These are phyloP conservation scores for Metridium senile DNA, from an alignment of 92 coral and sea anemone species.

Conservation along the genomic window DNA sequence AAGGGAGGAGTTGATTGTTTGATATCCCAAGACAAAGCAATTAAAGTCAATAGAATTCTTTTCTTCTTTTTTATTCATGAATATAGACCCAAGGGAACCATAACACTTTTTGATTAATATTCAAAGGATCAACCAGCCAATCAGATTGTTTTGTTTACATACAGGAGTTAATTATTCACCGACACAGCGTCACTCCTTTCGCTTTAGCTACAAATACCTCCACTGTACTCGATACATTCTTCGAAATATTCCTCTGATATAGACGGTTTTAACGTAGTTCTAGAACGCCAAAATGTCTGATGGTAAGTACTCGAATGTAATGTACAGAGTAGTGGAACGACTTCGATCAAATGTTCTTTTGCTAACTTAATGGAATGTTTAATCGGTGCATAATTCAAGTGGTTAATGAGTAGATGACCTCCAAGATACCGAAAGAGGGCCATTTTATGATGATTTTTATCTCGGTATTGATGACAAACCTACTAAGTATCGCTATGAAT, in stretches of 20 bases:
- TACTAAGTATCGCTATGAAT: background rate
- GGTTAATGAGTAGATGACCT: background rate
- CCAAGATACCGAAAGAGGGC: background rate
- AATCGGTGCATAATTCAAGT: background rate
- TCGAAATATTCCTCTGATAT: too few species aligned
- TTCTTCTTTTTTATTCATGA: background rate
- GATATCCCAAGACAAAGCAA: background rate
- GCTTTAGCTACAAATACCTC: slow-evolving; percentile 1
- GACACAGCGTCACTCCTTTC: slow-evolving; percentile 50
- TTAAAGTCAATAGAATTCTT: background rate
- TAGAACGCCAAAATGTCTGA: slow-evolving; percentile 9
- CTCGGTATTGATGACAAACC: background rate
- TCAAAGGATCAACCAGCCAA: slow-evolving; percentile 13
- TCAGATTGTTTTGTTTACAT: background rate
- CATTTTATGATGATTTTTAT: background rate
- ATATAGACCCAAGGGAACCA: background rate
- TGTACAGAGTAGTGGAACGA: background rate
- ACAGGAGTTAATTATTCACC: slow-evolving; percentile 13
- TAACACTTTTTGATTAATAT: background rate
- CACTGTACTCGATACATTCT: background rate
- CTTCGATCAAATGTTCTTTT: slow-evolving; percentile 10
- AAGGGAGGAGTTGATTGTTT: background rate
- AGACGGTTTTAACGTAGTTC: background rate
- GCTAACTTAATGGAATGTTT: slow-evolving; percentile 7
- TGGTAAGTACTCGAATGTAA: slow-evolving; percentile 20